Percentiles rank a stretch among this genome's conserved stretches.
Evolutionary conservation across 2,113 vertebrate genomes (phyloP).

Genomic region (Gopherus evgoodei): DNA sequence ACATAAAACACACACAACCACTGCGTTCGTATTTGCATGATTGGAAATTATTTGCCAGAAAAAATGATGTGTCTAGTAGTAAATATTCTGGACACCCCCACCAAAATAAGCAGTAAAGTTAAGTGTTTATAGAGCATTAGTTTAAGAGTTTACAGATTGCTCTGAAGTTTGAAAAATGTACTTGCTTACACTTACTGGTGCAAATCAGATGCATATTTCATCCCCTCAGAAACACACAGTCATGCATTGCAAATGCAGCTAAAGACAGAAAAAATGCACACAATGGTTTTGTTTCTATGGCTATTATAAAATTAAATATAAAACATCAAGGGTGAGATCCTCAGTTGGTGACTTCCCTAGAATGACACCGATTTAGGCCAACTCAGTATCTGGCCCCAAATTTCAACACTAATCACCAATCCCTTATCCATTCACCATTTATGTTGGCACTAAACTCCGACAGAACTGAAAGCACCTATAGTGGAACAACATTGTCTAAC

Average conservation of each 20-base stretch:
- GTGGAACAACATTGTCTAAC: background rate
- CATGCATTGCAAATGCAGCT: conserved; percentile 85
- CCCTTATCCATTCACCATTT: background rate
- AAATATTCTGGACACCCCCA: background rate
- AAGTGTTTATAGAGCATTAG: background rate
- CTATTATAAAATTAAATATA: background rate
- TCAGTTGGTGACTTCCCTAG: background rate
- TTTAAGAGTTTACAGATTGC: conserved; percentile 9
- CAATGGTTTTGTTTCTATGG: background rate
- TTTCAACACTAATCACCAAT: background rate
- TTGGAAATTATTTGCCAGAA: conserved; percentile 45
- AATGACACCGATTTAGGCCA: background rate
- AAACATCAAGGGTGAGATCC: background rate
- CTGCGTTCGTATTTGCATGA: conserved; percentile 41
- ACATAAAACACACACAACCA: conserved; percentile 47
- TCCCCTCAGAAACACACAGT: conserved; percentile 86
- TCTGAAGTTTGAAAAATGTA: conserved; percentile 1
- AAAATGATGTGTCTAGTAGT: background rate
- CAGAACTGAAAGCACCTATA: background rate
- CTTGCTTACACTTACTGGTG: conserved; percentile 80
- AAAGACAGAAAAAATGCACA: background rate
- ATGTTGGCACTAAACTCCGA: background rate
- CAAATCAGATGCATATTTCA: conserved; percentile 87
- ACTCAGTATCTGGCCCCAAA: background rate
- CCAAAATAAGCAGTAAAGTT: conserved; percentile 4